These are phyloP conservation scores for Circaetus gallicus DNA, from an alignment of 2,113 vertebrate genomes.

Conservation along the genomic window DNA sequence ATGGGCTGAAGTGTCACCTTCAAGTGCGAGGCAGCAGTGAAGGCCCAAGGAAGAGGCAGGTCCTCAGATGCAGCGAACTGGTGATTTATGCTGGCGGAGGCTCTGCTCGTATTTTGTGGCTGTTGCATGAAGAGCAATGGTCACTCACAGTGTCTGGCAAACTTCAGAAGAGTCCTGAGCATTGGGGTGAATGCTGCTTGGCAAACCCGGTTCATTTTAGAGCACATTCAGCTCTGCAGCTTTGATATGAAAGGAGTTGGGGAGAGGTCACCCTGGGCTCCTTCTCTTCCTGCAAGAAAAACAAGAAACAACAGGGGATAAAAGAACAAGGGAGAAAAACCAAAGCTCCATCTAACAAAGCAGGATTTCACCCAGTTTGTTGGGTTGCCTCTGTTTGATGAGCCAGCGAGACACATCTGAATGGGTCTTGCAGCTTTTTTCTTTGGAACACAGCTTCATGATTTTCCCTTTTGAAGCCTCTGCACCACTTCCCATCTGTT, in stretches of 20 bases:
- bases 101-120: background rate
- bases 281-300: background rate
- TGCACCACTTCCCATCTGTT: background rate
- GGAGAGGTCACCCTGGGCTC: background rate
- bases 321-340: background rate
- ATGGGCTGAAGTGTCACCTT: background rate
- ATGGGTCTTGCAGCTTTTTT: background rate
- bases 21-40: background rate
- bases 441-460: background rate
- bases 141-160: background rate
- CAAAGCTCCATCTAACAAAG: background rate
- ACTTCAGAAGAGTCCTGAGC: background rate
- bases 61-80: background rate
- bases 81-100: background rate
- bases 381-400: background rate
- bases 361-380: background rate
- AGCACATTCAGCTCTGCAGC: background rate
- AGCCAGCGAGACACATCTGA: background rate
- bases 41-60: background rate
- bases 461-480: slow-evolving; percentile 2
- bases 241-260: background rate
- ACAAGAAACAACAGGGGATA: background rate
- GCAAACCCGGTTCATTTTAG: background rate
- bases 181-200: background rate
- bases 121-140: background rate